phyloP scores from a whole-genome alignment of 2,113 vertebrate genomes.

The Cygnus buccinator region DNA sequence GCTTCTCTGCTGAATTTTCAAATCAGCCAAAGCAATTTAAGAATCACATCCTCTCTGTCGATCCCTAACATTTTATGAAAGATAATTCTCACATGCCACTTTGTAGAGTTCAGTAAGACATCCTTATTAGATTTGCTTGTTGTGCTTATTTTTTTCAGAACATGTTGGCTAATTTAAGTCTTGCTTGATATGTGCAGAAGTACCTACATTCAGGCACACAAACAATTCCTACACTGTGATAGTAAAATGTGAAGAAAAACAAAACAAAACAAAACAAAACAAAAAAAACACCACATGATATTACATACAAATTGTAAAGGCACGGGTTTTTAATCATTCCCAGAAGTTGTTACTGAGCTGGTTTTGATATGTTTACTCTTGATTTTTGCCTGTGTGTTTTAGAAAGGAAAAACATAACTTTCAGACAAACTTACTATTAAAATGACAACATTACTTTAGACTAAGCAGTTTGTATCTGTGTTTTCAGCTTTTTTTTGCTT shows the following conservation, averaged over 20 bases:
- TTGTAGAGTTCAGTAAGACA: background rate
- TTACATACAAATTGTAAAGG: background rate
- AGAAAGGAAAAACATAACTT: background rate
- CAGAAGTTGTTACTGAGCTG: background rate
- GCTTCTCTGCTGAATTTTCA: background rate
- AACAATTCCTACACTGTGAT: background rate
- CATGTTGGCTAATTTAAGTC: background rate
- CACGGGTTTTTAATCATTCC: background rate
- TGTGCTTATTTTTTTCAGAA: background rate
- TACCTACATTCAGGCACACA: background rate
- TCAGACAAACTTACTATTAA: background rate
- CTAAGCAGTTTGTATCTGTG: background rate
- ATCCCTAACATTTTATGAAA: background rate
- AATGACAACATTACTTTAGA: background rate
- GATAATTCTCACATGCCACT: background rate
- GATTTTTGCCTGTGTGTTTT: background rate
- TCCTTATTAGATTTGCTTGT: background rate
- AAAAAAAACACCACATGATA: background rate
- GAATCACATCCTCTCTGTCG: background rate
- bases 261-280: background rate
- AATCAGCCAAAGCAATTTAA: background rate
- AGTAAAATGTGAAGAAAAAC: background rate
- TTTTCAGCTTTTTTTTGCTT: background rate
- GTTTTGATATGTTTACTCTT: background rate
- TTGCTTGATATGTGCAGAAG: background rate